phyloP scores from a whole-genome alignment of 2,888 invertebrate genomes.

The Megaustenia siamemsis region DNA sequence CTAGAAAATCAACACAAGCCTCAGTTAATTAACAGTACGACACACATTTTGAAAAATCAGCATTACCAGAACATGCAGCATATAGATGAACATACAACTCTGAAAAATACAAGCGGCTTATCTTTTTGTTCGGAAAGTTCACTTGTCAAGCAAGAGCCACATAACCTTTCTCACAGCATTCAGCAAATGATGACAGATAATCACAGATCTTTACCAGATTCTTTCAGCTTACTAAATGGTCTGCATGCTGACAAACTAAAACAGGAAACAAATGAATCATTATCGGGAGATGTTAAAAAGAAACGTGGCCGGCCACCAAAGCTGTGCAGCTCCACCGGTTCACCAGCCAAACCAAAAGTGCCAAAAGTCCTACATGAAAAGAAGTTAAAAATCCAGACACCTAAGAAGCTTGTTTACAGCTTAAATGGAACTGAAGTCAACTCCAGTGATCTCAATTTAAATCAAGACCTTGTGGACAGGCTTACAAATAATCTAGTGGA shows the following conservation, averaged over 20 bases:
- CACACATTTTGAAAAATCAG: not conserved
- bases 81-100: not conserved
- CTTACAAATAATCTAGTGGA: constrained; percentile 87
- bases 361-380: constrained; percentile 13
- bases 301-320: constrained; percentile 43
- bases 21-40: not conserved
- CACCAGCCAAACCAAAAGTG: constrained; percentile 27
- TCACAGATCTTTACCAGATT: not conserved
- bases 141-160: not conserved
- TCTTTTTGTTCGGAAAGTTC: not conserved
- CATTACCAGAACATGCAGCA: constrained; percentile 4
- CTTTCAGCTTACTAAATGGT: not conserved
- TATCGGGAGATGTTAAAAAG: constrained; percentile 33
- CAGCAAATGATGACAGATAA: not conserved
- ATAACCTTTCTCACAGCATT: not conserved
- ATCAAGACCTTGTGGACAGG: constrained; percentile 81
- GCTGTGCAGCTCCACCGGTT: not conserved
- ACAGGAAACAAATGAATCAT: not conserved
- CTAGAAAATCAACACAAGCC: not conserved
- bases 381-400: not conserved
- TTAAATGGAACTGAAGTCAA: constrained; percentile 39
- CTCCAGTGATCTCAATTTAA: constrained; percentile 29
- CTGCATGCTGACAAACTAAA: not conserved
- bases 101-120: not conserved
- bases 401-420: constrained; percentile 23